Percentiles rank a stretch among this genome's conserved stretches.
These are phyloP conservation scores for Rotaria socialis DNA, from an alignment of 2,888 invertebrate genomes.

Conservation along the genomic window DNA sequence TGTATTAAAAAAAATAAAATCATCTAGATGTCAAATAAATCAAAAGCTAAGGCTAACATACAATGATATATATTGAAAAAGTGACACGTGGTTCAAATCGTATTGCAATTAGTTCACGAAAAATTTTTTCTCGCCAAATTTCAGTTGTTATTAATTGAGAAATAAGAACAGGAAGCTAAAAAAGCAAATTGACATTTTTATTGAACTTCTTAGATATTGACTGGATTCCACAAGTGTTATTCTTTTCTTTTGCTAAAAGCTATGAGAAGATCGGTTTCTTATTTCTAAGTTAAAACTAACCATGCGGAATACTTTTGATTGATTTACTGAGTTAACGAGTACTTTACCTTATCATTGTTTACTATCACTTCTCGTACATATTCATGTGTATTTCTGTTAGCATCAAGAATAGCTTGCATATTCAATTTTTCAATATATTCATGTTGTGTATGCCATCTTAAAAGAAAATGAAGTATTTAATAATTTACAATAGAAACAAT, in stretches of 20 bases:
- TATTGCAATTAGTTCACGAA: conserved; percentile 70
- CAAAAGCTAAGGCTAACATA: conserved; percentile 55
- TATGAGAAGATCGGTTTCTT: too few species aligned
- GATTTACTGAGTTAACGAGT: too few species aligned
- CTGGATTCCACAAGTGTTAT: too few species aligned
- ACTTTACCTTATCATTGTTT: conserved; percentile 68
- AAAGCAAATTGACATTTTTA: conserved; percentile 40
- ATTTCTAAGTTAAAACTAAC: too few species aligned
- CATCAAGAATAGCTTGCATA: conserved; percentile 80
- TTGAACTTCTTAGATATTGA: too few species aligned
- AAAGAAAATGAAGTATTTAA: not conserved
- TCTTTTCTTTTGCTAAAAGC: too few species aligned
- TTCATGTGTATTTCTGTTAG: conserved; percentile 73
- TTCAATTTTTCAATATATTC: conserved; percentile 77
- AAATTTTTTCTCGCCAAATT: conserved; percentile 77
- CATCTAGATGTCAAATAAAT: not conserved
- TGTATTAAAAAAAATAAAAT: not conserved
- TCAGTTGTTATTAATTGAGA: conserved; percentile 77
- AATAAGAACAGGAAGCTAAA: conserved; percentile 70
- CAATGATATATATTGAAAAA: conserved; percentile 66
- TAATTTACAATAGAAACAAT: not conserved
- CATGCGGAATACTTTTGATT: too few species aligned
- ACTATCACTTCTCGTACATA: conserved; percentile 77
- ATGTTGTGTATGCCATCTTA: conserved; percentile 63
- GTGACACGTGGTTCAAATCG: conserved; percentile 56